Base-by-base conservation (phyloP, 1,140 invertebrate genomes). In the Macrocentrus cingulum region DNA sequence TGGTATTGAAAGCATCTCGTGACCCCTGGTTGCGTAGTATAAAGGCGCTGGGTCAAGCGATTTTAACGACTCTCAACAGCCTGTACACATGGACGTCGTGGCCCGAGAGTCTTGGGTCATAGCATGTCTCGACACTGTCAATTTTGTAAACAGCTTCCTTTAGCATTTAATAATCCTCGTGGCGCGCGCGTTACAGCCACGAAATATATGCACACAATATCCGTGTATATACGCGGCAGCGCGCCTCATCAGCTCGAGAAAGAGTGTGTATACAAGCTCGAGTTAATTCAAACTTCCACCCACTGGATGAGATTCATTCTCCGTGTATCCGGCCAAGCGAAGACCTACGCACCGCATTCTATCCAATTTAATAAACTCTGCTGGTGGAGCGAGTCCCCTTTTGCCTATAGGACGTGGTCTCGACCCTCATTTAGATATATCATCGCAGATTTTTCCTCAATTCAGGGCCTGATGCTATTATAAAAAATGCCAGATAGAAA, bases 261-360 rank as follows among this genome's bases (percentile, higher is more conserved):
- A n/a, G 46, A 57, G 34, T 20, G 41, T 57, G 15, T n/a, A n/a
- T n/a, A n/a, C 45, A 50, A 41, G 62, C 66, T 71, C 64, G 52
- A 67, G 65, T 68, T 79, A 78, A 79, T 79, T 77, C 68, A 62
- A 74, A 77, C 77, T 78, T 79, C 77, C 75, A 77, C 66, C 71
- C 63, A 64, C 57, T 70, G 70, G 74, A 77, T 77, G 75, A 77
- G 76, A 79, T 79, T 79, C 75, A 78, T 76, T 79, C 71, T 65
- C 67, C 72, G 70, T 71, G 75, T 76, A 78, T 79, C 77, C 75
- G 76, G 75, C 69, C 49, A 18, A 36, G 60, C n/a, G n/a, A 61
- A 67, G 65, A 67, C 74, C 73, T 70, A 76, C 73, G 73, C 69
- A 71, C 58, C 68, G 66, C 73, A 72, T 76, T 77, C 71, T 74